Evolutionary conservation across 2,113 vertebrate genomes (phyloP), one percentile per base, ranked within the genome.

Genomic region (Proterorhinus semilunaris): DNA sequence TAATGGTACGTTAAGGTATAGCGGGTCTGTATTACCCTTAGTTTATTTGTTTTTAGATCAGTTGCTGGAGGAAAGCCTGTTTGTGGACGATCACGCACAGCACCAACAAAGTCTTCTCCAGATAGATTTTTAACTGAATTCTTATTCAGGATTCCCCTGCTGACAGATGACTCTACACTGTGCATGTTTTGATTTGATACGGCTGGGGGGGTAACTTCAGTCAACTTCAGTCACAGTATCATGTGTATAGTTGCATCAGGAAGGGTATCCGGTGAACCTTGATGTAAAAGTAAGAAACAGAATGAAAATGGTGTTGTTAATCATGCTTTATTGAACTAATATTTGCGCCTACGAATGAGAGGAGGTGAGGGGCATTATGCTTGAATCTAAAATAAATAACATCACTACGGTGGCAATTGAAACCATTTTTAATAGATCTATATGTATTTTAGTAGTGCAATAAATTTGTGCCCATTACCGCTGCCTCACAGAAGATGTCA

Each of bases 401-500:
- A 36, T 36, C 27, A 36, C 27, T 36, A 36, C 27, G 4, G 27
- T 36, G 27, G 27, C 27, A 5, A 36, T 36, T 36, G 27, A 36
- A 36, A 36, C 27, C 27, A 3, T 10, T 55, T 55, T 55, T 55
- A 10, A 17, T 55, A 55, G 17, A 27, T 21, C 8, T 17, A 36
- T 21, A 21, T 27, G 53, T 59, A 59, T 61, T 59, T 43, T 59
- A 27, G 62, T 46, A 16, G 11, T 27, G 52, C 58, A 61, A 61
- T 55, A 49, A 63, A 65, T 69, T 70, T 71, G 69, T 80, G 66
- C 71, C 71, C 68, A 68, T 85, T 78, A 75, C 73, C 75, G 71
- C 43, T 5, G 65, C 70, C 82, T 66, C 71, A 75, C 52, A 50
- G 70, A 65, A 57, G 59, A 58, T 62, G 53, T 62, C 62, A 69